Conservation (phyloP, 2,113 vertebrate genomes). For the Poeciliopsis occidentalis region DNA sequence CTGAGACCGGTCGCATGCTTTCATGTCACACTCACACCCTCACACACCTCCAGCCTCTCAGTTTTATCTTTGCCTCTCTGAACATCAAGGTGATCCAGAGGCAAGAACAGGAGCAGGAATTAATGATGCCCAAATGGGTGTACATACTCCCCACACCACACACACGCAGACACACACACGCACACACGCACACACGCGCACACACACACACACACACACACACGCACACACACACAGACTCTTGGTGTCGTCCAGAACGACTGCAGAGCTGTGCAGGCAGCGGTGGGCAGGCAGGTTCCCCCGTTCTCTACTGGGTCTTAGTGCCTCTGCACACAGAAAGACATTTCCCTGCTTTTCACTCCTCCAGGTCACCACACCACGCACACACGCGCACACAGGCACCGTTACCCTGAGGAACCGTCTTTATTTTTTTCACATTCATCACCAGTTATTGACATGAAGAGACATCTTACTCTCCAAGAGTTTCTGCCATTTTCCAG, state of each 20-base stretch:
- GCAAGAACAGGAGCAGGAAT: constrained; percentile 20
- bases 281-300: constrained; percentile 56
- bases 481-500: not conserved
- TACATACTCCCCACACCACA: constrained; percentile 23
- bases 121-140: constrained; percentile 32
- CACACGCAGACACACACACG: constrained; percentile 24
- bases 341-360: constrained; percentile 6
- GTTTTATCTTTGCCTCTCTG: constrained; percentile 39
- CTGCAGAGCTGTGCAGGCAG: constrained; percentile 74
- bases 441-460: no score
- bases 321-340: constrained; percentile 54
- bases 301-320: constrained; percentile 79
- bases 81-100: constrained; percentile 50
- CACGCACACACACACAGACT: constrained; percentile 11
- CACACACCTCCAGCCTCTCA: constrained; percentile 24
- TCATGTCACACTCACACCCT: constrained; percentile 36
- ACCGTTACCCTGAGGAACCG: constrained; percentile 8
- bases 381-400: no score
- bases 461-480: not conserved
- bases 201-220: no score
- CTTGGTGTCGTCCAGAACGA: constrained; percentile 66
- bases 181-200: no score
- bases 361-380: not conserved
- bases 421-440: constrained; percentile 7
- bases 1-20: constrained; percentile 44